These are phyloP conservation scores for Astyanax mexicanus DNA, from an alignment of 2,797 vertebrate species.

Conservation along the genomic window DNA sequence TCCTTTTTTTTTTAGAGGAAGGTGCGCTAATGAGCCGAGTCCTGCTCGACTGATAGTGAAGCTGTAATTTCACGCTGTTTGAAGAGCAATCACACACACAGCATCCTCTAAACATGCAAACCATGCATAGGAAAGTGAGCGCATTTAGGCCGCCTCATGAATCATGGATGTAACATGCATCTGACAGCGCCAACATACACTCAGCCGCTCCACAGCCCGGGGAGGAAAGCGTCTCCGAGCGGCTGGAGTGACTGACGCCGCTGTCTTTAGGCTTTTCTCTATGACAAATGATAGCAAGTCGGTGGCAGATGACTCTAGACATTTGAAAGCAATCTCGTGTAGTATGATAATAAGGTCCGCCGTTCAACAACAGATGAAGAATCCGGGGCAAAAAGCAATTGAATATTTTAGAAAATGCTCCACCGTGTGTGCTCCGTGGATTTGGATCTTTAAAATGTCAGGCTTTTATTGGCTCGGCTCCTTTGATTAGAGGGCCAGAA, in stretches of 20 bases:
- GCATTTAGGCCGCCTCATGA: background rate
- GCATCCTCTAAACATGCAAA: background rate
- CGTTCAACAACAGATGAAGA: background rate
- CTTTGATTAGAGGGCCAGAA: background rate
- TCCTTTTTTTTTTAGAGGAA: no score
- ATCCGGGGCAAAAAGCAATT: background rate
- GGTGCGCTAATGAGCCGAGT: no score
- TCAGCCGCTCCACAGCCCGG: background rate
- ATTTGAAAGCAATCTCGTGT: constrained; percentile 20
- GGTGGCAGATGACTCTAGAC: background rate
- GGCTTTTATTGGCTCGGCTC: background rate
- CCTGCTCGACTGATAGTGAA: background rate
- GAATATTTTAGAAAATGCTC: background rate
- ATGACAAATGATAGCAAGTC: background rate
- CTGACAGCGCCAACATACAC: background rate
- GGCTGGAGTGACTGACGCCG: background rate
- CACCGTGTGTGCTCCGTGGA: no score
- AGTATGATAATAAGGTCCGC: constrained; percentile 15
- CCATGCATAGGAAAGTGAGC: background rate
- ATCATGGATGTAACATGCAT: background rate
- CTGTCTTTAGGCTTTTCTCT: background rate
- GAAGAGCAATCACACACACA: background rate
- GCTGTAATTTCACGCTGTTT: background rate
- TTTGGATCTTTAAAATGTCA: background rate
- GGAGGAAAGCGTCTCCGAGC: background rate